These are phyloP conservation scores for Oophaga sylvatica DNA, from an alignment of 2,797 vertebrate genomes.

Conservation along the genomic window DNA sequence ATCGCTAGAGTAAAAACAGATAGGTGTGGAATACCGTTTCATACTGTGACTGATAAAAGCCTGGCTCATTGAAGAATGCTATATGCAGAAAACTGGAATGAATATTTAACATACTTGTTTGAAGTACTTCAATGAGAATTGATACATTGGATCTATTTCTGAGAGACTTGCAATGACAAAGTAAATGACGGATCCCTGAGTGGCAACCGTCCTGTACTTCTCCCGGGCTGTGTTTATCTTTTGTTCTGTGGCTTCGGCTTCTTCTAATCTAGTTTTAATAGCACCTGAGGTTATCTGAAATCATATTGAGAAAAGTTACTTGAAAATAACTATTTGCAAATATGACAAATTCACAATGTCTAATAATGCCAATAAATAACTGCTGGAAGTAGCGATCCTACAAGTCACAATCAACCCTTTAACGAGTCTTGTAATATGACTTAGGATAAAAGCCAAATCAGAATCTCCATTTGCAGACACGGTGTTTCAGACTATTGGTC, in stretches of 20 bases:
- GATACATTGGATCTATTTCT: slow-evolving; percentile 85
- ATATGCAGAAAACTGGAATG: background rate
- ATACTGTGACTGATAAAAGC: background rate
- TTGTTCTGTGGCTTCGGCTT: slow-evolving; percentile 79
- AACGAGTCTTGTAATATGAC: too few species aligned
- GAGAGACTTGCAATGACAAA: slow-evolving; percentile 83
- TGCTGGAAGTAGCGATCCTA: too few species aligned
- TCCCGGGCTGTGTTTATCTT: slow-evolving; percentile 79
- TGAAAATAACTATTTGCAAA: background rate
- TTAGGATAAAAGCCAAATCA: too few species aligned
- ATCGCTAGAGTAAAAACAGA: background rate
- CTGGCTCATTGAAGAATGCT: slow-evolving; percentile 20
- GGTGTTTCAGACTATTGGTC: too few species aligned
- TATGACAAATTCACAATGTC: background rate
- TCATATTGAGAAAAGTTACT: slow-evolving; percentile 26
- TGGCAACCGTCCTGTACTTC: slow-evolving; percentile 79
- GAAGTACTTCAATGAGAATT: slow-evolving; percentile 88
- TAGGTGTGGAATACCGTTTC: background rate
- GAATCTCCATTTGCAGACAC: too few species aligned
- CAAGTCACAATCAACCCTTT: too few species aligned
- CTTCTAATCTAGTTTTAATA: slow-evolving; percentile 78
- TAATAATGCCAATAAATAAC: background rate
- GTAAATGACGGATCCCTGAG: slow-evolving; percentile 80
- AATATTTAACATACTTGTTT: slow-evolving; percentile 74
- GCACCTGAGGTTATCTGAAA: slow-evolving; percentile 77